A percentile compares a stretch with the other conserved stretches of the same genome.
phyloP scores from a whole-genome alignment of 2,888 invertebrate genomes.

The Unio pictorum region DNA sequence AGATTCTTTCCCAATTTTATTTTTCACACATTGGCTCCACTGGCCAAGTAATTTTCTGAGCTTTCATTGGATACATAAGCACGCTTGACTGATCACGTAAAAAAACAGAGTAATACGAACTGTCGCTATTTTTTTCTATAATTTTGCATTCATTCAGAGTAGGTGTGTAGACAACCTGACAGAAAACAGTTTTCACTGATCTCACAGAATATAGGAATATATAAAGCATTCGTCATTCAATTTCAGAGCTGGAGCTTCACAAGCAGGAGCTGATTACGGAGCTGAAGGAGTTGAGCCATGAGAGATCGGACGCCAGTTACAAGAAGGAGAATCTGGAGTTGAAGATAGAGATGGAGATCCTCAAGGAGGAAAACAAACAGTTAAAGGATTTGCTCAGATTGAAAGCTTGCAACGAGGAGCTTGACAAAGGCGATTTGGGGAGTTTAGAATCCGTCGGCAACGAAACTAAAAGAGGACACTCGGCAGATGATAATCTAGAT shows the following conservation, averaged over 20 bases:
- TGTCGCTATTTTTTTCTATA: no score
- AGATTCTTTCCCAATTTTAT: no score
- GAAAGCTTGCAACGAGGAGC: constrained; percentile 5
- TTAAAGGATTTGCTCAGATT: constrained; percentile 45
- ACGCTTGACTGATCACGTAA: no score
- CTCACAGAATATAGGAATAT: no score
- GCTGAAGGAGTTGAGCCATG: constrained; percentile 20
- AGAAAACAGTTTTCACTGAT: no score
- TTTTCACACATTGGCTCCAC: no score
- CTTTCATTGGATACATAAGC: no score
- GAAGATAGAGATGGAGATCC: constrained; percentile 39
- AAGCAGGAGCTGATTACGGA: constrained; percentile 29
- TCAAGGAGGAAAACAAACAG: constrained; percentile 42
- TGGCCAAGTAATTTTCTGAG: no score
- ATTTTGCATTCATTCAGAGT: no score
- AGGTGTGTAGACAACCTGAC: no score
- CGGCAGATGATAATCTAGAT: no score
- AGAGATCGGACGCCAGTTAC: constrained; percentile 29
- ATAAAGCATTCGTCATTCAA: neutral
- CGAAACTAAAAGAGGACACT: neutral
- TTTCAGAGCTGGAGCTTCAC: constrained; percentile 38
- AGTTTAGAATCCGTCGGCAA: neutral
- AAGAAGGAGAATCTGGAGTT: constrained; percentile 40
- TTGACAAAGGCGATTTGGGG: neutral
- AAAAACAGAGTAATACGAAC: no score